Evolutionary conservation across 1,140 invertebrate species (phyloP), one percentile per base, ranked within the genome.

Genomic region (Archegozetes longisetosus): DNA sequence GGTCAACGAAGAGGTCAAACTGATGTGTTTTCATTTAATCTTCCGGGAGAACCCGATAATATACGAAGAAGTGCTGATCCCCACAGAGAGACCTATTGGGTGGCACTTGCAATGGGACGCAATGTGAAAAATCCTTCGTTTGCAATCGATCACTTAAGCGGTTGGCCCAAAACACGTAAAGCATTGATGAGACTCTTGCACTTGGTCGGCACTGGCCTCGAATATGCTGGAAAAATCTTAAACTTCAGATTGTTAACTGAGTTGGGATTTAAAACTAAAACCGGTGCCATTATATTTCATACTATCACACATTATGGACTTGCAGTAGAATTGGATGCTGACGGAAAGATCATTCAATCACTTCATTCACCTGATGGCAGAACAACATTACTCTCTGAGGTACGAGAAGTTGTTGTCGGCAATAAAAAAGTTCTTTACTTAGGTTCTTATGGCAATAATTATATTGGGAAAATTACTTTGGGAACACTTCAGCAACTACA

Each of bases 21-120:
- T 2, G 86, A 88, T 67, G 71, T 85, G 0, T 84, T 89, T 66
- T 66, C 82, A 17, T 80, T 84, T 67, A 82, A 81, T 52, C 72
- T 92, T 59, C 86, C 87, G 52, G 87, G 87, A 66, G 57, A 77
- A 6, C 84, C 85, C 20, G 87, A 92, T 70, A 90, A 88, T 70
- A 70, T 89, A 29, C 76, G 82, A 49, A 71, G 72, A 0, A 82
- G 82, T 67, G 77, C 75, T 22, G 70, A 52, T 55, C 13, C 20
- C n/a, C 24, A 47, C 17, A 29, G 77, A 26, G 82, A 80, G 27
- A 83, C 82, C 9, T 79, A 85, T 65, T 76, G 84, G 60, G 74
- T 86, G 0, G 74, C 76, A 2, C 66, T 87, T 13, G 71, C 82
- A 14, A 29, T 67, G 0, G 69, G 71, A 4, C 69, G 75, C 23